Evolutionary conservation across 2,888 invertebrate species (phyloP), one percentile per base, ranked within the genome.

Genomic region (Strigamia transsilvanica): DNA sequence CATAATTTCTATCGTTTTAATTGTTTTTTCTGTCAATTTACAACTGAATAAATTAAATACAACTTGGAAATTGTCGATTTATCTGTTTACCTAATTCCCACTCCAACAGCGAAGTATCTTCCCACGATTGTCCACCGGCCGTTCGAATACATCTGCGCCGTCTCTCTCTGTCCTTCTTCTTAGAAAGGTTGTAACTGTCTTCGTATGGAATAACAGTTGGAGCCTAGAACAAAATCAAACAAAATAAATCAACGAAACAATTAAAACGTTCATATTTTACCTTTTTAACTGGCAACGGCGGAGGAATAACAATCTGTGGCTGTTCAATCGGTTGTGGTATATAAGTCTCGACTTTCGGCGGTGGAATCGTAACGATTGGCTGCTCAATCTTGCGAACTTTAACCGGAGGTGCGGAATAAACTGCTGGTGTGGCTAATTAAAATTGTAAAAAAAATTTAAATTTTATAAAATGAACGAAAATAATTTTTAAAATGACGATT

Each of bases 41-140:
- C n/a, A n/a, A n/a, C n/a, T n/a, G n/a, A n/a, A n/a, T n/a, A n/a
- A n/a, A n/a, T n/a, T n/a, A n/a, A n/a, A n/a, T n/a, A n/a, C n/a
- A n/a, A n/a, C n/a, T n/a, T n/a, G n/a, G n/a, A n/a, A n/a, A n/a
- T n/a, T n/a, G n/a, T n/a, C n/a, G n/a, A n/a, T n/a, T n/a, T n/a
- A n/a, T n/a, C n/a, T 10, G 84, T 86, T 86, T 85, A 92, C 92
- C 92, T 85, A 96, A 94, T n/a, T 96, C 94, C 99, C 99, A 99
- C 87, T 99, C 99, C 21, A 93, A 89, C 81, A 99, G 89, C 0
- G 97, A 95, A 27, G 92, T 91, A 89, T 99, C 99, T 88, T 99
- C 99, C 99, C 99, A 99, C 0, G 94, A 93, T 85, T 94, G 93
- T 0, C 98, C 98, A 4, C 98, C 99, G 0, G 98, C 98, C 84